phyloP scores from a whole-genome alignment of 2,113 vertebrate species.

The Emydura subglobosa region DNA sequence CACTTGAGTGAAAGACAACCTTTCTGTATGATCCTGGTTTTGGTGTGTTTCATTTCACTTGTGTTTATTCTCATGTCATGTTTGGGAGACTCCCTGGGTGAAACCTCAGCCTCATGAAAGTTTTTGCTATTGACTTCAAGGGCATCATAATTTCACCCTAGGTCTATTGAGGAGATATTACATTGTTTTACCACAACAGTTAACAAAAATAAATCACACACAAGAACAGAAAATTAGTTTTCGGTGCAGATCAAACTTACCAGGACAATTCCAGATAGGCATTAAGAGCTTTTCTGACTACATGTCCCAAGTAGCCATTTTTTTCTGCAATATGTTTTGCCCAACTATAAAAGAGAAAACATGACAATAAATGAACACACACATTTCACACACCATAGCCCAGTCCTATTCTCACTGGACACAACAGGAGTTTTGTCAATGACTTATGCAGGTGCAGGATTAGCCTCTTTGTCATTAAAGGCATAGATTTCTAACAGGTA shows the following conservation, averaged over 20 bases:
- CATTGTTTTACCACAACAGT: background rate
- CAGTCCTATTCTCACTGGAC: background rate
- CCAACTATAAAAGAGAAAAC: slow-evolving; percentile 80
- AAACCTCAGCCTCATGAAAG: background rate
- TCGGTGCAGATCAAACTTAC: slow-evolving; percentile 73
- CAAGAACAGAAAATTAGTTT: background rate
- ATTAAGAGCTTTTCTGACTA: slow-evolving; percentile 89
- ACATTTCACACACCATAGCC: background rate
- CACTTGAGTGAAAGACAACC: background rate
- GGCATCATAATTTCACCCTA: background rate
- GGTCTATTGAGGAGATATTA: background rate
- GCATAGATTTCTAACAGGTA: background rate
- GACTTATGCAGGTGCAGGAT: background rate
- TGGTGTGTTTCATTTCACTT: background rate
- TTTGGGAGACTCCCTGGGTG: background rate
- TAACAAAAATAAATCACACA: background rate
- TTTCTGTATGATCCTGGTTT: background rate
- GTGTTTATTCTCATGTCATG: background rate
- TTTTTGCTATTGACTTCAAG: background rate
- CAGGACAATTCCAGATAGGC: slow-evolving; percentile 87
- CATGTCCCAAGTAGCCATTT: slow-evolving; percentile 91
- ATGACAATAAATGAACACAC: background rate
- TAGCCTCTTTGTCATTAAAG: background rate
- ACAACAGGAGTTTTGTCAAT: background rate
- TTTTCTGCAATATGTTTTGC: slow-evolving; percentile 89